Conservation (phyloP, 2,113 vertebrate genomes). For the Tautogolabrus adspersus region DNA sequence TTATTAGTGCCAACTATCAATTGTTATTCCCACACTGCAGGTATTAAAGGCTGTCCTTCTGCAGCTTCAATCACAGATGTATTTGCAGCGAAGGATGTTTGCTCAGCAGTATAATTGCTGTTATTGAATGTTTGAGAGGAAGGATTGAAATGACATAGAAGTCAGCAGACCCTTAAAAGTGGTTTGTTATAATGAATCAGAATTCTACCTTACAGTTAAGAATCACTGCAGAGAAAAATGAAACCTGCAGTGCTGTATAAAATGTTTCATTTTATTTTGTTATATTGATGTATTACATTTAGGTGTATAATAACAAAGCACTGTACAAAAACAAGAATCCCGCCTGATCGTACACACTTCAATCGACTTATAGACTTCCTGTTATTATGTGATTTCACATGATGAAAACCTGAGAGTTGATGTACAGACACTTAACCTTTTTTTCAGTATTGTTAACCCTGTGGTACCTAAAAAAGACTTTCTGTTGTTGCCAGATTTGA, state of each 20-base stretch:
- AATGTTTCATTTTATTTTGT: conserved; percentile 54
- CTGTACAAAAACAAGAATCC: conserved; percentile 42
- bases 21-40: conserved; percentile 35
- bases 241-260: conserved; percentile 38
- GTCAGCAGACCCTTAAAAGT: conserved; percentile 44
- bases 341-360: conserved; percentile 28
- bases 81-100: conserved; percentile 1
- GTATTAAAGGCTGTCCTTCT: conserved; percentile 48
- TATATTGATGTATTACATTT: conserved; percentile 39
- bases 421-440: conserved; percentile 19
- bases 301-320: conserved; percentile 47
- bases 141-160: conserved; percentile 20
- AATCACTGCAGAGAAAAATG: conserved; percentile 34
- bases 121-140: conserved; percentile 35
- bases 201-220: conserved; percentile 37
- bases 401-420: conserved; percentile 29
- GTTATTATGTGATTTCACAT: conserved; percentile 35
- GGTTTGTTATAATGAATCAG: conserved; percentile 53
- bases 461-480: conserved; percentile 19
- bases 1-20: conserved; percentile 53
- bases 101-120: conserved; percentile 5
- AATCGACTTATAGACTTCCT: not conserved
- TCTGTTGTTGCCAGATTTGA: conserved; percentile 27
- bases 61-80: conserved; percentile 17
- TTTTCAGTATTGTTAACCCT: conserved; percentile 16